Percentiles rank a stretch among this genome's conserved stretches.
These are phyloP conservation scores for Caenorhabditis sp. DNA, from an alignment of 2,888 invertebrate genomes.

Conservation along the genomic window DNA sequence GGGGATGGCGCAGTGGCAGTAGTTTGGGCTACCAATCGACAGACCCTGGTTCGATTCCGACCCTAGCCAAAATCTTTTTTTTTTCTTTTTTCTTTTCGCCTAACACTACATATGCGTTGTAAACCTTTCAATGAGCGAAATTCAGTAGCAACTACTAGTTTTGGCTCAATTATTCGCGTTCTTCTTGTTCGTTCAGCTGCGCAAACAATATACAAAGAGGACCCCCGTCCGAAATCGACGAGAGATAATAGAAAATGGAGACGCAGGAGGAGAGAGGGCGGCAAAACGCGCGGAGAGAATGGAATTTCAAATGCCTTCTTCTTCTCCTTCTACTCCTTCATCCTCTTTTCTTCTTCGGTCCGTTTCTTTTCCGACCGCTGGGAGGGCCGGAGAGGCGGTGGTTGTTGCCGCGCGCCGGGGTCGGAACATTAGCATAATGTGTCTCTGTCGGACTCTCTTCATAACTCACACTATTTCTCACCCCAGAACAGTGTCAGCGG, in stretches of 20 bases:
- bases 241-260: constrained; percentile 22
- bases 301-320: constrained; percentile 36
- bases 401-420: constrained; percentile 16
- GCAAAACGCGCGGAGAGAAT: background rate
- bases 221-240: background rate
- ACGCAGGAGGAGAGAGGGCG: constrained; percentile 9
- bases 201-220: constrained; percentile 40
- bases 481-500: constrained; percentile 49
- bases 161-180: constrained; percentile 40
- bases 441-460: constrained; percentile 14
- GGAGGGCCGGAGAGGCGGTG: background rate
- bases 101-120: background rate
- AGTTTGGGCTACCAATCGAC: background rate
- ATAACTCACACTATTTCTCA: background rate
- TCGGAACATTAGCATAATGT: constrained; percentile 58
- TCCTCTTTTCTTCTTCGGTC: background rate
- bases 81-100: background rate
- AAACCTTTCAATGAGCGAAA: background rate
- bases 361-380: constrained; percentile 35
- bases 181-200: constrained; percentile 40
- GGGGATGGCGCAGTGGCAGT: background rate
- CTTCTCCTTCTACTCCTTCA: background rate
- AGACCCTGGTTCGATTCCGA: background rate
- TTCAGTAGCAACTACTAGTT: too few relatives aligned
- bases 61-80: background rate